Conservation (phyloP, 2,113 vertebrate species). For the Regulus satrapa region DNA sequence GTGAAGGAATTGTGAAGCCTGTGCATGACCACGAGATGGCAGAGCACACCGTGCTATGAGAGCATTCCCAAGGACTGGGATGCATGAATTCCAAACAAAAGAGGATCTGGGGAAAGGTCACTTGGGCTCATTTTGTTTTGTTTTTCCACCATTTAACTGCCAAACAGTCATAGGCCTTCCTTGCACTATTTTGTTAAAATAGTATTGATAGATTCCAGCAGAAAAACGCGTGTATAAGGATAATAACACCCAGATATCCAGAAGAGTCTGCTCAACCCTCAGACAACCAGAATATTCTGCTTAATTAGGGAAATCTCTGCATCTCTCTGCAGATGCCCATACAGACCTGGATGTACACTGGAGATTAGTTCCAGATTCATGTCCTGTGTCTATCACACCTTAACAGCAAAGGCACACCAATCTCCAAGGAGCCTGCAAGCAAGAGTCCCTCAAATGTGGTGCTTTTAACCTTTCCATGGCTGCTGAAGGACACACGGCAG, state of each 20-base stretch:
- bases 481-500: neutral
- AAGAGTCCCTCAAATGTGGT: neutral
- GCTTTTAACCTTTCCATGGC: neutral
- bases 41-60: neutral
- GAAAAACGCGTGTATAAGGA: neutral
- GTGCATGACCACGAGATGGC: conserved; percentile 31
- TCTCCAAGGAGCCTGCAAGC: neutral
- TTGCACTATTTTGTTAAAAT: neutral
- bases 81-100: neutral
- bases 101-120: neutral
- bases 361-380: neutral
- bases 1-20: accelerated
- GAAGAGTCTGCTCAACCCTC: neutral
- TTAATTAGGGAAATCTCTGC: neutral
- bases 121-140: accelerated
- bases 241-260: neutral
- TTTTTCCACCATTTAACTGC: neutral
- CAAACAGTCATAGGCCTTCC: neutral
- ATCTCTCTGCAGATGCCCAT: neutral
- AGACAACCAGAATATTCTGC: neutral
- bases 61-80: neutral
- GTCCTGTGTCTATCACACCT: neutral
- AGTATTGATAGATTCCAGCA: neutral
- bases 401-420: neutral
- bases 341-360: neutral